phyloP scores from a whole-genome alignment of 2,113 vertebrate genomes.

The Mystacornis crossleyi region DNA sequence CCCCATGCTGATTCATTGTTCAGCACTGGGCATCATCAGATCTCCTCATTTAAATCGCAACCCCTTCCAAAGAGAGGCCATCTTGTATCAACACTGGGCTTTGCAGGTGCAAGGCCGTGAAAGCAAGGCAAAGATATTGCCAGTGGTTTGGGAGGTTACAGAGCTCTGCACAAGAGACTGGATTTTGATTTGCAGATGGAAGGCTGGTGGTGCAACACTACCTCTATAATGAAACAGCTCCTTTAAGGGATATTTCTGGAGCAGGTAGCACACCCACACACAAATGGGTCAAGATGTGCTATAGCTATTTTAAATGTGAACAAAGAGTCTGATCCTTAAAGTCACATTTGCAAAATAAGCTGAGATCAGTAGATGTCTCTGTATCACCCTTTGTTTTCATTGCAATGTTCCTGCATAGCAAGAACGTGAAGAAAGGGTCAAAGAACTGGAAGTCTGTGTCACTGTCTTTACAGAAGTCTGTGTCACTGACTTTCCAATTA shows the following conservation, averaged over 20 bases:
- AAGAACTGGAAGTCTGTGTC: not conserved
- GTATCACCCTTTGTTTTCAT: fast-evolving
- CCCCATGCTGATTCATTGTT: not conserved
- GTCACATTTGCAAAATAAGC: not conserved
- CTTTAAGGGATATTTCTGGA: not conserved
- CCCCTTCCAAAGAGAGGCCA: not conserved
- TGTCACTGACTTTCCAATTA: not conserved
- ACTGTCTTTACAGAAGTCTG: not conserved
- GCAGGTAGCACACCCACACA: not conserved
- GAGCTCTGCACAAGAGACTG: not conserved
- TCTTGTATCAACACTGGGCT: fast-evolving
- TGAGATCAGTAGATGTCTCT: not conserved
- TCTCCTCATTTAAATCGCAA: not conserved
- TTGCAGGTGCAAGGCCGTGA: not conserved
- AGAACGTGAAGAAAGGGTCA: not conserved
- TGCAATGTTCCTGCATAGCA: fast-evolving
- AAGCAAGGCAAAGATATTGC: not conserved
- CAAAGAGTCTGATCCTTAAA: not conserved
- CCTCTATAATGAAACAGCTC: not conserved
- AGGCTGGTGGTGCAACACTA: not conserved
- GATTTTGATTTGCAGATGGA: not conserved
- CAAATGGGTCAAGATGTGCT: not conserved
- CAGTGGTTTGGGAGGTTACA: not conserved
- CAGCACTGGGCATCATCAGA: not conserved
- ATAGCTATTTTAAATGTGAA: not conserved